Conservation (phyloP, 2,888 invertebrate species). For the Drosophila setosimentum region DNA sequence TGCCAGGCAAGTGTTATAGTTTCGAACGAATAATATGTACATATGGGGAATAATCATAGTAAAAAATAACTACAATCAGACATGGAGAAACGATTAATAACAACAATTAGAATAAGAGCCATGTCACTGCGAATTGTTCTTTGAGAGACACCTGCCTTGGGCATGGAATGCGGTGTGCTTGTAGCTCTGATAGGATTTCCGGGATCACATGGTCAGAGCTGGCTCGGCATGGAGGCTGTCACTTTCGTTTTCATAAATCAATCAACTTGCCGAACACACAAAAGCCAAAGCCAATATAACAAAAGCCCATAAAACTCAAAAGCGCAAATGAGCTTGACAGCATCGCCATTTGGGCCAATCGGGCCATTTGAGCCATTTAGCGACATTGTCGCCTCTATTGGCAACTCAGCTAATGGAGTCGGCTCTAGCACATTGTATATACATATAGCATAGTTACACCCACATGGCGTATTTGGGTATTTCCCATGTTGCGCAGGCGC, state of each 20-base stretch:
- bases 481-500: conserved; percentile 56
- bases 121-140: conserved; percentile 34
- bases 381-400: conserved; percentile 50
- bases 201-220: conserved; percentile 59
- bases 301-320: conserved; percentile 43
- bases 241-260: conserved; percentile 67
- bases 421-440: conserved; percentile 24
- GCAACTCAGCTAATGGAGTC: conserved; percentile 45
- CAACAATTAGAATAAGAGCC: conserved; percentile 22
- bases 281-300: conserved; percentile 34
- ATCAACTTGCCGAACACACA: conserved; percentile 46
- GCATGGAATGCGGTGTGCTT: conserved; percentile 7
- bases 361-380: conserved; percentile 51
- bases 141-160: conserved; percentile 43
- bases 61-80: conserved; percentile 20
- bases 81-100: not conserved
- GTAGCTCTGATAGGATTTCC: conserved; percentile 62
- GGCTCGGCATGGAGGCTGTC: conserved; percentile 35
- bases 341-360: conserved; percentile 33
- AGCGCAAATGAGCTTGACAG: conserved; percentile 48
- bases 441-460: conserved; percentile 34
- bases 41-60: conserved; percentile 21
- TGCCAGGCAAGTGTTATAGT: conserved; percentile 42
- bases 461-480: conserved; percentile 48
- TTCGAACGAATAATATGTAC: conserved; percentile 8